Conservation (phyloP, 2,888 invertebrate genomes). For the Belgica antarctica region DNA sequence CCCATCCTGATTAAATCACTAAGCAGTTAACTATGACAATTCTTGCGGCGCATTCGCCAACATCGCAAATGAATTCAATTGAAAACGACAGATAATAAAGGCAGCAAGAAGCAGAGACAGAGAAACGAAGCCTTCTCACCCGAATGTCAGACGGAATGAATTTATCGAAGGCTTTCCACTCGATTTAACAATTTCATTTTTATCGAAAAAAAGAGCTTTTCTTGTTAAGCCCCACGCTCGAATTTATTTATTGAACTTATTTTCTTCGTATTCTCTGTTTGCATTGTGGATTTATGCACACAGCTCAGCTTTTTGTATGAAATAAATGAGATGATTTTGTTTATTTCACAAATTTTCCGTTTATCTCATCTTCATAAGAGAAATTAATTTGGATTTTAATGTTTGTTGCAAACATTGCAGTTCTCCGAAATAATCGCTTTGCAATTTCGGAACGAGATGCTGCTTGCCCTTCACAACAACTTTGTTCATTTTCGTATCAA, state of each 20-base stretch:
- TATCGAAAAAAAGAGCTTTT: constrained; percentile 13
- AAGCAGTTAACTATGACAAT: not conserved
- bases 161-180: constrained; percentile 26
- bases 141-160: constrained; percentile 16
- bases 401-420: no score
- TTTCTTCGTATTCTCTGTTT: constrained; percentile 1
- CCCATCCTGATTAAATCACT: constrained; percentile 8
- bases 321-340: constrained; percentile 3
- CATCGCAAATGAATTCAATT: constrained; percentile 21
- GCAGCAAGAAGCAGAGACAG: constrained; percentile 7
- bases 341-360: not conserved
- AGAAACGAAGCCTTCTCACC: not conserved
- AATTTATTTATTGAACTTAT: constrained; percentile 17
- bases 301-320: not conserved
- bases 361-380: not conserved
- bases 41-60: constrained; percentile 21
- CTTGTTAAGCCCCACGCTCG: not conserved
- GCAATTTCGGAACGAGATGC: no score
- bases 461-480: no score
- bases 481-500: no score
- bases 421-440: no score
- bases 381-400: constrained; percentile 1
- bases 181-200: constrained; percentile 20
- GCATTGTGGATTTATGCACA: constrained; percentile 8
- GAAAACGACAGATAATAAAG: constrained; percentile 23